Evolutionary conservation across 2,797 vertebrate species (phyloP).

Genomic region (Hirundo rustica): DNA sequence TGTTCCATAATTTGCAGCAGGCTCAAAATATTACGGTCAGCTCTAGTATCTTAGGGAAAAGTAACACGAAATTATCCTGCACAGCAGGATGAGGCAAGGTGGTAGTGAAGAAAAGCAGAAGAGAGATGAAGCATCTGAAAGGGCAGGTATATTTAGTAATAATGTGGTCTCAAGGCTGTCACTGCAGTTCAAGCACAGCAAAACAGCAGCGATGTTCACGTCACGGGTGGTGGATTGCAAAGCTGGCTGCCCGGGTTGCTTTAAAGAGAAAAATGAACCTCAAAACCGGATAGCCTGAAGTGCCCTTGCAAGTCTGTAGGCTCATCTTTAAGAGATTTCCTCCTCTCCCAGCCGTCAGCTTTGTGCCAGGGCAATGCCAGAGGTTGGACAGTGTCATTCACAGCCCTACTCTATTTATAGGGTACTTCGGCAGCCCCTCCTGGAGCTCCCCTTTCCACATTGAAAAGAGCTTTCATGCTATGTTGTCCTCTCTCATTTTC

Average conservation of each 20-base stretch:
- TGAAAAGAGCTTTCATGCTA: not conserved
- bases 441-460: not conserved
- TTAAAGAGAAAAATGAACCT: not conserved
- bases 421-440: not conserved
- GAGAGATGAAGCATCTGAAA: not conserved
- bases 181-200: not conserved
- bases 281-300: not conserved
- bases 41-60: not conserved
- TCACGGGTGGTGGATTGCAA: fast-evolving
- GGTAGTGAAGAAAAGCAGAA: not conserved
- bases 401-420: not conserved
- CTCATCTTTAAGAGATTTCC: not conserved
- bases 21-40: not conserved
- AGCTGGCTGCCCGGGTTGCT: not conserved
- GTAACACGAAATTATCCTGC: not conserved
- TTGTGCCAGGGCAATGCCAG: not conserved
- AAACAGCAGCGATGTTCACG: not conserved
- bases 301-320: fast-evolving
- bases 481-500: not conserved
- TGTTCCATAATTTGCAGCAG: not conserved
- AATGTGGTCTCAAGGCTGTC: not conserved
- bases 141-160: not conserved
- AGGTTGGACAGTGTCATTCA: not conserved
- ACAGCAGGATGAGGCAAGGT: not conserved
- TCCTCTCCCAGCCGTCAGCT: not conserved